Conservation (phyloP, 2,888 invertebrate species). For the Cactoblastis cactorum region DNA sequence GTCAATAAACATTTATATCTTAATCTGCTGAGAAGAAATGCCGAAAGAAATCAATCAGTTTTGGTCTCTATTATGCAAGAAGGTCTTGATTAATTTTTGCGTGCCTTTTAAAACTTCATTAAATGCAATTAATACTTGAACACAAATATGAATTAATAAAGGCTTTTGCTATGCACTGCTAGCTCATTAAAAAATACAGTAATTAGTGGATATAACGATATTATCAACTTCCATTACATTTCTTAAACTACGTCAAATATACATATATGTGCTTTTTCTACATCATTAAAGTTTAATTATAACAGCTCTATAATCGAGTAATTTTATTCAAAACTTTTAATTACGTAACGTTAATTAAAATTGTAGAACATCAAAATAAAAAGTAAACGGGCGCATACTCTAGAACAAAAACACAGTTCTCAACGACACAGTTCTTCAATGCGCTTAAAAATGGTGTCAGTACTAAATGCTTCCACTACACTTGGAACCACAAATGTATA, state of each 20-base stretch:
- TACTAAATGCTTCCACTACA: slow-evolving; percentile 7
- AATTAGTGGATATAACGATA: too few species aligned
- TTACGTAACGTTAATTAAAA: neutral
- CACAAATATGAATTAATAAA: too few species aligned
- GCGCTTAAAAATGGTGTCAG: slow-evolving; percentile 8
- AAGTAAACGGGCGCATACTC: neutral
- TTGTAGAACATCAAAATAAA: slow-evolving; percentile 10
- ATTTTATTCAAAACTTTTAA: neutral
- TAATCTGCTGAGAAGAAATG: too few species aligned
- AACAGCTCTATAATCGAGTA: neutral
- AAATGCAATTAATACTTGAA: too few species aligned
- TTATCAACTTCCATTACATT: too few species aligned
- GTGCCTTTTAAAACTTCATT: too few species aligned
- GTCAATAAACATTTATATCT: too few species aligned
- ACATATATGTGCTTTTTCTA: neutral
- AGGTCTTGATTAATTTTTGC: too few species aligned
- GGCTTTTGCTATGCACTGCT: too few species aligned
- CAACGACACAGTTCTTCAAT: slow-evolving; percentile 1
- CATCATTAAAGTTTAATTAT: neutral
- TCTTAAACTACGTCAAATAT: neutral
- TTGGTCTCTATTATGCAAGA: too few species aligned
- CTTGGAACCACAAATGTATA: slow-evolving; percentile 9
- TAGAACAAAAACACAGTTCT: neutral
- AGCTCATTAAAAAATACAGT: too few species aligned
- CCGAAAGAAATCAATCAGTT: too few species aligned